Conservation (phyloP, 2,888 invertebrate species). For the Stenotaenia linearis region DNA sequence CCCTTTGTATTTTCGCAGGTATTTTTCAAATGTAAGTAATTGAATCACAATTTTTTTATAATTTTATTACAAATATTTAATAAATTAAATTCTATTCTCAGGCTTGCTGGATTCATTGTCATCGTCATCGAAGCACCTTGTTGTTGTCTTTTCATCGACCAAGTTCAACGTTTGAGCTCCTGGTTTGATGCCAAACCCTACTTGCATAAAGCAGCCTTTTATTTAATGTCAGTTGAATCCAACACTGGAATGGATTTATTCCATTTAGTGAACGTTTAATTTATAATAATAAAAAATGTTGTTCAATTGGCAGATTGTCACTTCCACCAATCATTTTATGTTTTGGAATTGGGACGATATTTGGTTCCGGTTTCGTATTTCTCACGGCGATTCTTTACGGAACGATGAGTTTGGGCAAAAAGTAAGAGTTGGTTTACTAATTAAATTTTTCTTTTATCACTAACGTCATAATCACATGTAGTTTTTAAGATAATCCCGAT, state of each 20-base stretch:
- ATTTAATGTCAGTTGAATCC: constrained; percentile 66
- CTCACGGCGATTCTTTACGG: constrained; percentile 83
- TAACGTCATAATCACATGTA: background rate
- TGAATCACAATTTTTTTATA: background rate
- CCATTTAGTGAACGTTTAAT: no score
- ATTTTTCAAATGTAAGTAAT: constrained; percentile 68
- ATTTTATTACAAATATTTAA: no score
- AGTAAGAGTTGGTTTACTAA: constrained; percentile 67
- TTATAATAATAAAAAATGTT: no score
- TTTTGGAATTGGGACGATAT: constrained; percentile 65
- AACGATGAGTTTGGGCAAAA: constrained; percentile 90
- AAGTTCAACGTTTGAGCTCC: constrained; percentile 75
- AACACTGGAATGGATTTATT: no score
- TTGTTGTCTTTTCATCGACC: constrained; percentile 93
- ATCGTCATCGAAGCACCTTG: constrained; percentile 91
- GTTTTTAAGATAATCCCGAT: background rate
- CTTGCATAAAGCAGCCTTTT: constrained; percentile 81
- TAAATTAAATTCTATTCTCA: constrained; percentile 42
- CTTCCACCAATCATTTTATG: constrained; percentile 74
- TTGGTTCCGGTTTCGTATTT: constrained; percentile 84
- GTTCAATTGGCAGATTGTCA: constrained; percentile 60
- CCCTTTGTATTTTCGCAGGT: constrained; percentile 66
- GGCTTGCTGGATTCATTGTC: constrained; percentile 76
- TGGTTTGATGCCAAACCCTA: constrained; percentile 77
- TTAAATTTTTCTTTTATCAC: background rate